Evolutionary conservation across 1,140 invertebrate genomes (phyloP), one percentile per base, ranked within the genome.

Genomic region (Neodiprion pinetum): DNA sequence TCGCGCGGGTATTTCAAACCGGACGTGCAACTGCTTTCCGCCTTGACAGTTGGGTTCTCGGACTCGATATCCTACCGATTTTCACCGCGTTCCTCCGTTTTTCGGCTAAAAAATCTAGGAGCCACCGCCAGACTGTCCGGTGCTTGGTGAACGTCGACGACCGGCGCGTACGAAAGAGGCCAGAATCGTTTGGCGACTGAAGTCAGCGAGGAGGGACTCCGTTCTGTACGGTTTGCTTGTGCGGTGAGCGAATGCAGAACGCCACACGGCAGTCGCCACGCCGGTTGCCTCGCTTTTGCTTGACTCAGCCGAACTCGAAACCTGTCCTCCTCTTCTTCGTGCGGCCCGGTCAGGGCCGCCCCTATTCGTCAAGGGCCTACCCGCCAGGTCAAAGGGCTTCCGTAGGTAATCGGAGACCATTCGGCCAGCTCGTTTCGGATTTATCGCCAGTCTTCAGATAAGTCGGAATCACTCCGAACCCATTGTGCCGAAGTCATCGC

Each of bases 221-320:
- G 17, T 21, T 21, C 17, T 21, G 17, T 21, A 21, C 17, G 17
- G 17, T 21, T 21, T 21, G 17, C 17, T 21, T 21, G 17, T 14
- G 50, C 10, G 50, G n/a, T 53, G 50, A 53, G 50, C 50, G 50
- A 53, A 53, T 53, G 50, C 50, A 53, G 50, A 53, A 53, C 50
- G 10, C 50, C n/a, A 17, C 67, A 68, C 17, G n/a, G 67, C 67
- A 68, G 67, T 21, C n/a, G 10, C 28, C 67, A 21, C 28, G 67
- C 28, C 28, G 67, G 67, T 68, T 68, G 17, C 50, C 50, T 53
- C 50, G 50, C 67, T 68, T 68, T 68, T 68, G 67, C 67, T 40
- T 68, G 17, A 21, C 67, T 68, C 67, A 68, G 67, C 17, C 67
- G 28, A 68, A 68, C 67, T 40, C 67, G 67, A 68, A 68, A 68